These are phyloP conservation scores for Ptychochromis oligacanthus DNA, from an alignment of 2,113 vertebrate species.

Conservation along the genomic window DNA sequence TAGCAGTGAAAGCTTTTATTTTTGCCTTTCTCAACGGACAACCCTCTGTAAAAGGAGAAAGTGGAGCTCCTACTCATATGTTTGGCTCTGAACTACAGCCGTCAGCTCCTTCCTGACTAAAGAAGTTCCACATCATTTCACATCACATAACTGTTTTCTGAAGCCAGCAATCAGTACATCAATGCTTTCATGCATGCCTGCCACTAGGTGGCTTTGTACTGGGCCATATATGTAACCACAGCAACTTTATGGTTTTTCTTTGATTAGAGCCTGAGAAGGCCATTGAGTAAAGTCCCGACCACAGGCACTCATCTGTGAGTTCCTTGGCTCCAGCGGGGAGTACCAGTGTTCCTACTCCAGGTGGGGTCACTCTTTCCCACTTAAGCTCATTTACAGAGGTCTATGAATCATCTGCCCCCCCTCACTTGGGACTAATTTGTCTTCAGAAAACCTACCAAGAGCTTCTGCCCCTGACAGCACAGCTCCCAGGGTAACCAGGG, in stretches of 20 bases:
- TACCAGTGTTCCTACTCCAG: neutral
- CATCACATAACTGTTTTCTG: neutral
- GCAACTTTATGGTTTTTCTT: neutral
- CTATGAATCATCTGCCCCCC: neutral
- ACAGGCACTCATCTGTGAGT: neutral
- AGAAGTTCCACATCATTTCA: neutral
- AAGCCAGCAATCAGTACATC: neutral
- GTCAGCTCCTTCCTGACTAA: neutral
- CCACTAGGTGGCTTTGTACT: neutral
- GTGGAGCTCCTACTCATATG: neutral
- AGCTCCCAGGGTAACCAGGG: neutral
- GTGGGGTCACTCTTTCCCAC: neutral
- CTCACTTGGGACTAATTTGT: conserved; percentile 7
- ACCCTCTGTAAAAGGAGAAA: neutral
- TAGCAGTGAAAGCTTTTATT: neutral
- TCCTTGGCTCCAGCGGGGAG: neutral
- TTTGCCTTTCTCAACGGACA: neutral
- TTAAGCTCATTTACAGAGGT: neutral
- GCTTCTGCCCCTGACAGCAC: neutral
- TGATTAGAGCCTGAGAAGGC: neutral
- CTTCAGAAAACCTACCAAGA: neutral
- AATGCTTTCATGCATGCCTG: neutral
- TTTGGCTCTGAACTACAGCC: neutral
- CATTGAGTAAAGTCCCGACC: neutral
- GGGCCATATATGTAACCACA: neutral